Evolutionary conservation across 2,113 vertebrate genomes (phyloP).

Genomic region (Otis tarda): DNA sequence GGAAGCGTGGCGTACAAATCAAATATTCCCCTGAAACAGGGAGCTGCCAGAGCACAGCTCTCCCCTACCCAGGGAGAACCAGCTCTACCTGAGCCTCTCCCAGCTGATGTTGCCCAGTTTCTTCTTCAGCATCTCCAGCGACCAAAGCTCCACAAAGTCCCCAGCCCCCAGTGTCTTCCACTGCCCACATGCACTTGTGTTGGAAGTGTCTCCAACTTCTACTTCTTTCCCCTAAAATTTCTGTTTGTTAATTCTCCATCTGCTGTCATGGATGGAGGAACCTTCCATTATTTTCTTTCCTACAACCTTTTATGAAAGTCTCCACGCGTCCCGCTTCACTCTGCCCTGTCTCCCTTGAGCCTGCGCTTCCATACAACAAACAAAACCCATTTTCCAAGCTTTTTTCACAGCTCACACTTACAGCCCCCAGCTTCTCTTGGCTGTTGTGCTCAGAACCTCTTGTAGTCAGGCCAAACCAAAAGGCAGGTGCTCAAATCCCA

Average conservation of each 20-base stretch:
- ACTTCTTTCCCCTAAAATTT: neutral
- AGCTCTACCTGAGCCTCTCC: neutral
- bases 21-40: neutral
- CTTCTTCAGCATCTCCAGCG: neutral
- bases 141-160: neutral
- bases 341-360: neutral
- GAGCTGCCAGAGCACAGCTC: neutral
- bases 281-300: neutral
- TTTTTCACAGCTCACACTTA: neutral
- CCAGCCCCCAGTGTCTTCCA: neutral
- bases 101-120: neutral
- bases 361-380: neutral
- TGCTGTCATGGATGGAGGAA: fast-evolving
- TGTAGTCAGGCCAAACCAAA: neutral
- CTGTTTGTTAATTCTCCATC: neutral
- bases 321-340: fast-evolving
- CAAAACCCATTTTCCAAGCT: neutral
- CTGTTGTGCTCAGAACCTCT: neutral
- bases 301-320: neutral
- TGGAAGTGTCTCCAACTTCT: neutral
- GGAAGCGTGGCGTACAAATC: neutral
- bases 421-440: fast-evolving
- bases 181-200: fast-evolving
- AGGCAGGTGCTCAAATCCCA: neutral
- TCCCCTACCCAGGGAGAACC: neutral